phyloP scores from a whole-genome alignment of 2,113 vertebrate species.

The Salminus brasiliensis region DNA sequence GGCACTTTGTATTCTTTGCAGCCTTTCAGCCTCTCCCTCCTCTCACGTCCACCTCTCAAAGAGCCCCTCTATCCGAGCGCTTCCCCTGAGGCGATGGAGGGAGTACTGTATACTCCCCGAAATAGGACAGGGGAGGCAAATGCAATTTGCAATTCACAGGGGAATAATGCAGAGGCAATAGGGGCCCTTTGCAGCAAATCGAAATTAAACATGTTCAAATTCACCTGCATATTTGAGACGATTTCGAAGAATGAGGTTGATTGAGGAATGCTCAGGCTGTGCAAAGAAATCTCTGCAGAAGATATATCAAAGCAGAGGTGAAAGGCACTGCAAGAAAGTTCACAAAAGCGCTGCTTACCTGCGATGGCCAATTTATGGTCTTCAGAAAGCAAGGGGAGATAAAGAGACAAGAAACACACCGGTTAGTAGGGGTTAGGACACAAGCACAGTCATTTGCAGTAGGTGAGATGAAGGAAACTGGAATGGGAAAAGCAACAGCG shows the following conservation, averaged over 20 bases:
- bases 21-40: constrained; percentile 43
- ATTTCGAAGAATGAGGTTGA: no score
- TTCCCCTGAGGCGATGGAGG: constrained; percentile 5
- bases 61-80: constrained; percentile 21
- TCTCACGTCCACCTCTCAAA: constrained; percentile 42
- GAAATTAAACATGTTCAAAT: constrained; percentile 20
- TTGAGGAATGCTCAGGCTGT: neutral
- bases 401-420: constrained; percentile 59
- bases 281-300: neutral
- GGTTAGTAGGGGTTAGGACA: constrained; percentile 55
- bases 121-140: constrained; percentile 18
- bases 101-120: constrained; percentile 4
- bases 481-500: neutral
- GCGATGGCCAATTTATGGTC: constrained; percentile 84
- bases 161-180: constrained; percentile 17
- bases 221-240: neutral
- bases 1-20: constrained; percentile 52
- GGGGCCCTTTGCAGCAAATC: constrained; percentile 6
- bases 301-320: constrained; percentile 12
- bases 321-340: neutral
- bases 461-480: neutral
- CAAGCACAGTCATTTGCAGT: neutral
- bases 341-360: constrained; percentile 76
- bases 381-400: constrained; percentile 75
- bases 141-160: neutral